phyloP scores from a whole-genome alignment of 1,140 invertebrate species.

The Drosophila lowei region DNA sequence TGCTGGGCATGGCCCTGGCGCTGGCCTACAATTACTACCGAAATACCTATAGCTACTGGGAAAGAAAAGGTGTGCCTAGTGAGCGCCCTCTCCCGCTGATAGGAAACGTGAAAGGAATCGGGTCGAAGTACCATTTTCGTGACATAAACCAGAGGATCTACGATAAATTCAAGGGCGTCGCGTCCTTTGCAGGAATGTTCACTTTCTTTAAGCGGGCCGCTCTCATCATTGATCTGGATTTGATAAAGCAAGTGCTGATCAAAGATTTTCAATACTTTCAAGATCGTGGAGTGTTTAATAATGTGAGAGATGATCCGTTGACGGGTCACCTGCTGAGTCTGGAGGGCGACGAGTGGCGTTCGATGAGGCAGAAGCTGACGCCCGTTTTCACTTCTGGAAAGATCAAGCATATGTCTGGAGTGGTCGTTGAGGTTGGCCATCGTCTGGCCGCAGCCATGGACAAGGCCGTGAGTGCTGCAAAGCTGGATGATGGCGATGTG shows the following conservation, averaged over 20 bases:
- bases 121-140: slow-evolving; percentile 39
- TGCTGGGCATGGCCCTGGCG: slow-evolving; percentile 35
- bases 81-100: slow-evolving; percentile 65
- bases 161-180: slow-evolving; percentile 62
- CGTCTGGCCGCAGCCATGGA: slow-evolving; percentile 48
- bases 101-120: slow-evolving; percentile 71
- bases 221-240: slow-evolving; percentile 61
- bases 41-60: slow-evolving; percentile 79
- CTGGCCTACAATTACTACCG: slow-evolving; percentile 41
- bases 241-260: slow-evolving; percentile 71
- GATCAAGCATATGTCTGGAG: slow-evolving; percentile 84
- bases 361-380: slow-evolving; percentile 84
- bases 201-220: slow-evolving; percentile 47
- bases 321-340: slow-evolving; percentile 84
- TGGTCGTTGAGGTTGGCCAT: slow-evolving; percentile 73
- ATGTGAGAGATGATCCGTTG: slow-evolving; percentile 84
- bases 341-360: slow-evolving; percentile 84
- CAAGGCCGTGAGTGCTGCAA: slow-evolving; percentile 7
- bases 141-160: slow-evolving; percentile 66
- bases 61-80: slow-evolving; percentile 73
- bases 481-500: slow-evolving; percentile 83
- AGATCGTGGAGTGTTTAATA: slow-evolving; percentile 83
- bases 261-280: slow-evolving; percentile 76
- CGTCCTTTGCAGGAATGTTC: slow-evolving; percentile 60
- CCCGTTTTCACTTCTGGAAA: slow-evolving; percentile 86